Evolutionary conservation across 2,888 invertebrate species (phyloP).

Genomic region (Platynereis dumerilii): DNA sequence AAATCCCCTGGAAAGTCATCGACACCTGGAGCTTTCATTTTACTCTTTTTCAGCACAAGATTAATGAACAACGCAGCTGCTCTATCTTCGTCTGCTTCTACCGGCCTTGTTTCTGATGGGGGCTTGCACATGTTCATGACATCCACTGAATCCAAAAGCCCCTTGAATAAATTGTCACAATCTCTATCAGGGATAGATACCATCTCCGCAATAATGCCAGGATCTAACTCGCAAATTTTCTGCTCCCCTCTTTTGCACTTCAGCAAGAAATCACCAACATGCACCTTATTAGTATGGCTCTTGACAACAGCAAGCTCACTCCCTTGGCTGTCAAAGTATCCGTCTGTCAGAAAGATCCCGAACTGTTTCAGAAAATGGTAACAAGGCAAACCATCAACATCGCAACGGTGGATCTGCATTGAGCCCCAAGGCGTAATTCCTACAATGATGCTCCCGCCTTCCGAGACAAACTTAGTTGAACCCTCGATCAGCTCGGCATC

Average conservation of each 20-base stretch:
- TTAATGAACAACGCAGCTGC: constrained; percentile 3
- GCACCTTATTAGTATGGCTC: neutral
- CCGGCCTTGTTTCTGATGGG: neutral
- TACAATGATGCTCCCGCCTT: neutral
- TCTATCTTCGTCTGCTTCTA: neutral
- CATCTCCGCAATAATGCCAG: neutral
- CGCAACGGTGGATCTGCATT: neutral
- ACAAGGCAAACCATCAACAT: too few species aligned
- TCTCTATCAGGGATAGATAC: too few species aligned
- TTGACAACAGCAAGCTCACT: neutral
- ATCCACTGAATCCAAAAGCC: too few species aligned
- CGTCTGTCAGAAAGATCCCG: neutral
- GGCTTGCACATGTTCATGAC: too few species aligned
- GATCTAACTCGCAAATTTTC: neutral
- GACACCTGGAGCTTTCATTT: neutral
- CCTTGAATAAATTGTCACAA: too few species aligned
- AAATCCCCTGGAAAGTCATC: constrained; percentile 10
- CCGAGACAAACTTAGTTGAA: neutral
- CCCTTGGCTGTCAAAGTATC: neutral
- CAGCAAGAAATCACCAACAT: neutral
- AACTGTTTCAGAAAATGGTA: too few species aligned
- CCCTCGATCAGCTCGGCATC: neutral
- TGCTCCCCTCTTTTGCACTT: neutral
- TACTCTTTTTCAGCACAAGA: neutral
- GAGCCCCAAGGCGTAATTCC: neutral